These are phyloP conservation scores for Eremobia ochroleuca DNA, from an alignment of 2,888 invertebrate genomes.

Conservation along the genomic window DNA sequence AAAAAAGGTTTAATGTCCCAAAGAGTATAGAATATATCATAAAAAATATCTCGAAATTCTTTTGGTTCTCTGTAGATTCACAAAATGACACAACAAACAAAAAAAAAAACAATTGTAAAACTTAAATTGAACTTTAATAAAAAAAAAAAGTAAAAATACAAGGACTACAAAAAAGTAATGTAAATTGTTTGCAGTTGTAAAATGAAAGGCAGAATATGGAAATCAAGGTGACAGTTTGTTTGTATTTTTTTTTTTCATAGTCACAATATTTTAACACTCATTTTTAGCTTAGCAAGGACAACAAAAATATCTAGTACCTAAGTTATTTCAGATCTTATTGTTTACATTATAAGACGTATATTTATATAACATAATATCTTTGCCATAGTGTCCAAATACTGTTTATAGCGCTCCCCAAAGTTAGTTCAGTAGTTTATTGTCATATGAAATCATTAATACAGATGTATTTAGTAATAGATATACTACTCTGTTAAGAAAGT, in stretches of 20 bases:
- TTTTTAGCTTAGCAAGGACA: constrained; percentile 14
- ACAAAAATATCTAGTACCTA: not conserved
- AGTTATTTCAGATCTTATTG: constrained; percentile 12
- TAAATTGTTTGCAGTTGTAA: constrained; percentile 72
- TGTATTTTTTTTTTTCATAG: constrained; percentile 16
- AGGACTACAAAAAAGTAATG: constrained; percentile 39
- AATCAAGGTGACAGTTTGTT: constrained; percentile 62
- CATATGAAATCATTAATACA: not conserved
- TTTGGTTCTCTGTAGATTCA: constrained; percentile 26
- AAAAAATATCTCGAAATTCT: not conserved
- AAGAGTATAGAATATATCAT: not conserved
- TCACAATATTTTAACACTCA: not conserved
- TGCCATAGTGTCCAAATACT: not conserved
- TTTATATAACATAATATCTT: not conserved
- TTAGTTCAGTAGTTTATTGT: not conserved
- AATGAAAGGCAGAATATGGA: constrained; percentile 61
- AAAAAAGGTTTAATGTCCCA: not conserved
- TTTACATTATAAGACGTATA: not conserved
- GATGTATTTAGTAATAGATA: constrained; percentile 15
- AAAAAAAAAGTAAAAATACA: constrained; percentile 16
- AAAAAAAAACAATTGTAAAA: constrained; percentile 18
- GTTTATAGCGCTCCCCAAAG: not conserved
- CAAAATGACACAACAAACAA: not conserved
- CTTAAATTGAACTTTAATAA: constrained; percentile 1
- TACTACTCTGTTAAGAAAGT: too few relatives aligned